Percentiles rank a stretch among this genome's conserved stretches.
Conservation (phyloP, 2,888 invertebrate genomes). For the Epiblema foenella region DNA sequence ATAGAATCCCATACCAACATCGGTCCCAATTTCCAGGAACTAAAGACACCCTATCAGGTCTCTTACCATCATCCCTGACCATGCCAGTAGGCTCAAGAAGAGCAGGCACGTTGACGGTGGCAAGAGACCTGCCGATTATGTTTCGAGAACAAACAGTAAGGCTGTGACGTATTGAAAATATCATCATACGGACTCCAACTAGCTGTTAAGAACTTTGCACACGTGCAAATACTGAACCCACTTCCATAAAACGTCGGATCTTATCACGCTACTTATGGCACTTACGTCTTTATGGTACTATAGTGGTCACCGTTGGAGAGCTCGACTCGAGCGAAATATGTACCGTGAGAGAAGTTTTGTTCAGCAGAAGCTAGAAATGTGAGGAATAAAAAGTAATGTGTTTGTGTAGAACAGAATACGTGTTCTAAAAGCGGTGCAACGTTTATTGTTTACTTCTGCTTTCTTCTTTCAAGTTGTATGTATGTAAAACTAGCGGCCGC, state of each 20-base stretch:
- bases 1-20: too few species aligned
- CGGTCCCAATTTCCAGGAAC: too few species aligned
- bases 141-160: constrained; percentile 47
- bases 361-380: constrained; percentile 27
- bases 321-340: constrained; percentile 23
- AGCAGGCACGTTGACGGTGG: too few species aligned
- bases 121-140: not conserved
- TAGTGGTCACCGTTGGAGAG: constrained; percentile 2
- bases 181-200: constrained; percentile 58
- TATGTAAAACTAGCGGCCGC: too few species aligned
- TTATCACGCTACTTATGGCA: not conserved
- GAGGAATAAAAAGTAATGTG: constrained; percentile 31
- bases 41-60: too few species aligned
- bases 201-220: constrained; percentile 60
- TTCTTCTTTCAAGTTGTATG: not conserved
- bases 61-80: too few species aligned
- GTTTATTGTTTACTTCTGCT: constrained; percentile 7
- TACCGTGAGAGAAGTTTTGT: constrained; percentile 13
- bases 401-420: constrained; percentile 27
- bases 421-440: constrained; percentile 18
- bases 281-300: not conserved
- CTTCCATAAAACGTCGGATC: constrained; percentile 1
- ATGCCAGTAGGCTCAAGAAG: too few species aligned
- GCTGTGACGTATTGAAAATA: constrained; percentile 56
- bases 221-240: constrained; percentile 41